phyloP scores from a whole-genome alignment of 1,140 invertebrate genomes.

The Pogonus chalceus region DNA sequence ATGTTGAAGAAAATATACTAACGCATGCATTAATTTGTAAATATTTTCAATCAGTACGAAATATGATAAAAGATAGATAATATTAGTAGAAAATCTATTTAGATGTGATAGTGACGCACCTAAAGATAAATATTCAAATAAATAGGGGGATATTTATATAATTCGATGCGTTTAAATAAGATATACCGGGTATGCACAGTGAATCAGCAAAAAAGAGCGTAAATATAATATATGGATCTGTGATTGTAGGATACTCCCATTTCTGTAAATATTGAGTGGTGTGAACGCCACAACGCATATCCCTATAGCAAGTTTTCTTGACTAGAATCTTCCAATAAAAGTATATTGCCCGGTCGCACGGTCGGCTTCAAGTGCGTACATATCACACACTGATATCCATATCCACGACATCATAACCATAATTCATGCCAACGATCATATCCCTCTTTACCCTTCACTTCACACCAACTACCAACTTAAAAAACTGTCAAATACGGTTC shows the following conservation, averaged over 20 bases:
- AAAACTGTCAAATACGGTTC: too few relatives aligned
- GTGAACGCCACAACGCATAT: too few relatives aligned
- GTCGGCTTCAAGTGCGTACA: constrained; percentile 8
- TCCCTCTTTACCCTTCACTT: not conserved
- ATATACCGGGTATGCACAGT: constrained; percentile 10
- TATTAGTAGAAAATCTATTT: too few relatives aligned
- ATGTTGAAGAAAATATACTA: too few relatives aligned
- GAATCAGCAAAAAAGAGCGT: constrained; percentile 12
- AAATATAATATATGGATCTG: constrained; percentile 18
- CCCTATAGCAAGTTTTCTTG: not conserved
- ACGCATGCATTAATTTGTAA: too few relatives aligned
- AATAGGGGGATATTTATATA: too few relatives aligned
- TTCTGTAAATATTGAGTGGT: not conserved
- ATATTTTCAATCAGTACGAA: too few relatives aligned
- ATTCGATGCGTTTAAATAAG: too few relatives aligned
- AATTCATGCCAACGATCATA: constrained; percentile 19
- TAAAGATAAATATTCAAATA: too few relatives aligned
- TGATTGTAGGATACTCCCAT: constrained; percentile 13
- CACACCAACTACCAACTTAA: too few relatives aligned
- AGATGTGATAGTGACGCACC: too few relatives aligned
- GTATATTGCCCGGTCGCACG: constrained; percentile 13
- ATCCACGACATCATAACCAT: constrained; percentile 19
- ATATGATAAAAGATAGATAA: too few relatives aligned
- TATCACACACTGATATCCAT: constrained; percentile 6
- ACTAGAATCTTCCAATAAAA: constrained; percentile 17